Evolutionary conservation across 2,113 vertebrate genomes (phyloP), one percentile per base, ranked within the genome.

Genomic region (Dromaius novaehollandiae): DNA sequence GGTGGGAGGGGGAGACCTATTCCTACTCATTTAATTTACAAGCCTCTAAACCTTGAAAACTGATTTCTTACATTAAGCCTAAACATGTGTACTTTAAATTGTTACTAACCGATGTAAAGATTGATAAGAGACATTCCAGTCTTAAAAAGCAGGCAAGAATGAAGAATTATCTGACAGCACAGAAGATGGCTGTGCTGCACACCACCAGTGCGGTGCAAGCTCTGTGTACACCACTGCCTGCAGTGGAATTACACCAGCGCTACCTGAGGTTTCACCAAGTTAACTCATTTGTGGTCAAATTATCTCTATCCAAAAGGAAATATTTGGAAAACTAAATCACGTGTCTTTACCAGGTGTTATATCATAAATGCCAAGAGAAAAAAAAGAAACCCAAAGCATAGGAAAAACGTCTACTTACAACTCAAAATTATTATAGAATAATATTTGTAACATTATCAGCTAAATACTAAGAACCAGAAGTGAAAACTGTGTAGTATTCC

Each of bases 1-100:
- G 86, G 87, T 76, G 80, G 93, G 87, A 80, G 71, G 66, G 84
- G 91, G 79, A 58, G 50, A 69, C 53, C 66, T 87, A 60, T 58
- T 95, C 90, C 93, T 92, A 56, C 85, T 86, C 91, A 69, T 94
- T 95, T 97, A 93, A 95, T 94, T 96, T 95, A 93, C 95, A 97
- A 96, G 93, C 13, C 3, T 95, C 94, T 86, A 86, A 94, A 91
- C 66, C 92, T 96, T 9, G 3, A 70, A 96, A 97, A 95, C 95
- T 75, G 0, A 91, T 97, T 95, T 96, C 69, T 92, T 93, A 86
- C 88, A 88, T 93, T 94, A 84, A 90, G 61, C 63, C 92, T 97
- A 95, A 93, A 97, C 96, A 92, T 58, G 38, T 89, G 91, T 87
- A 82, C 74, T 96, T 97, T 85, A 90, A 93, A 90, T 93, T 95